Evolutionary conservation across 2,113 vertebrate genomes (phyloP).

Genomic region (Apodemus speciosus): DNA sequence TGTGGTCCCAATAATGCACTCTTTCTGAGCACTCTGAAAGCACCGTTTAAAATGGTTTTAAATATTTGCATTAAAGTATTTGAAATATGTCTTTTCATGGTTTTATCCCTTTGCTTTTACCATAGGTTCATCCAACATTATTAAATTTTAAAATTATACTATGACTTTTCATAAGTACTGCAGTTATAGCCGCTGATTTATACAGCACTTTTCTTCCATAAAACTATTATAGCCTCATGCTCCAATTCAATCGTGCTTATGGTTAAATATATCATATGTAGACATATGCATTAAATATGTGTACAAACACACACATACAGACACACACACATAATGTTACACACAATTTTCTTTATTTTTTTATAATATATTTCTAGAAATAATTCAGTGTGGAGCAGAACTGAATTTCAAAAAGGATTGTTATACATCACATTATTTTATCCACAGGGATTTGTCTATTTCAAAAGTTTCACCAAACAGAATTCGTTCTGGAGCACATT

Average conservation of each 20-base stretch:
- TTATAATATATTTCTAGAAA: slow-evolving; percentile 46
- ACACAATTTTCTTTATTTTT: slow-evolving; percentile 39
- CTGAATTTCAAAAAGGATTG: not conserved
- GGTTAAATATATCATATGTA: slow-evolving; percentile 65
- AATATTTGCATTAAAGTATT: slow-evolving; percentile 50
- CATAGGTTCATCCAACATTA: slow-evolving; percentile 68
- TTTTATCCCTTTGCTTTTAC: slow-evolving; percentile 43
- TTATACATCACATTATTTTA: not conserved
- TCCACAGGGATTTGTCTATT: not conserved
- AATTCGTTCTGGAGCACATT: not conserved
- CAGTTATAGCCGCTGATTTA: slow-evolving; percentile 73
- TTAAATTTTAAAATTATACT: slow-evolving; percentile 75
- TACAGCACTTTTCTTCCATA: slow-evolving; percentile 66
- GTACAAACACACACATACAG: not conserved
- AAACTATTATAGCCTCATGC: slow-evolving; percentile 60
- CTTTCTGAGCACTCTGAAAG: slow-evolving; percentile 45
- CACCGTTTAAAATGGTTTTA: slow-evolving; percentile 25
- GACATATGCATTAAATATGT: slow-evolving; percentile 22
- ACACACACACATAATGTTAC: not conserved
- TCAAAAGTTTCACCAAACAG: slow-evolving; percentile 35
- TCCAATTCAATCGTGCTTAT: slow-evolving; percentile 61
- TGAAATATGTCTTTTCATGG: slow-evolving; percentile 60
- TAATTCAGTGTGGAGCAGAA: not conserved
- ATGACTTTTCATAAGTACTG: slow-evolving; percentile 58
- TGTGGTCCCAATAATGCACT: slow-evolving; percentile 24